phyloP scores from a whole-genome alignment of 2,888 invertebrate genomes.

The Lochmaea capreae region DNA sequence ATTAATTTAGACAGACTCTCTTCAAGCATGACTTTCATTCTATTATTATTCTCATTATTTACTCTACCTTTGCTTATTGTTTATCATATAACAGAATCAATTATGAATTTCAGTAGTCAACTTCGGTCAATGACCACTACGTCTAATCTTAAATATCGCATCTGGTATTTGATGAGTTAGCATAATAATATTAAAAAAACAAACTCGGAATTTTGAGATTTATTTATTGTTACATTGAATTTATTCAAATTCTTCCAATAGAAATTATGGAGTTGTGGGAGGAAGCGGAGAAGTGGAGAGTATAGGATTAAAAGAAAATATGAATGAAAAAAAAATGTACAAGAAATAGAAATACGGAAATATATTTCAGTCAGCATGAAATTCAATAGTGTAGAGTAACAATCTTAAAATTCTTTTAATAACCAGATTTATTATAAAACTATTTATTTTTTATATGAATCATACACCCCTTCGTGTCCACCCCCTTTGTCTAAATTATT shows the following conservation, averaged over 20 bases:
- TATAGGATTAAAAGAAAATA: too few species aligned
- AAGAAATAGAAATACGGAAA: too few species aligned
- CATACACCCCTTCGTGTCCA: too few species aligned
- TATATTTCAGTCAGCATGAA: too few species aligned
- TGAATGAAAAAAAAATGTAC: too few species aligned
- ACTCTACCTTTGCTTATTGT: neutral
- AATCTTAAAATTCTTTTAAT: too few species aligned
- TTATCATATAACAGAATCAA: slow-evolving; percentile 7
- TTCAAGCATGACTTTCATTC: neutral
- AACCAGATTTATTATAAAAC: too few species aligned
- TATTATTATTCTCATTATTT: neutral
- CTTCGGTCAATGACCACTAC: slow-evolving; percentile 3
- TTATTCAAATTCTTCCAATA: too few species aligned
- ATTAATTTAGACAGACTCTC: neutral
- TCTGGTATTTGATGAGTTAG: slow-evolving; percentile 2
- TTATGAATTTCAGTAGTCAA: slow-evolving; percentile 10
- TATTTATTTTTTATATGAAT: too few species aligned
- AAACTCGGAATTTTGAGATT: neutral
- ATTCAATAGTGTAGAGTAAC: too few species aligned
- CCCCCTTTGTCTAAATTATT: too few species aligned
- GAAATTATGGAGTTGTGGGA: neutral
- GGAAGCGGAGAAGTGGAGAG: neutral
- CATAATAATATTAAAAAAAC: slow-evolving; percentile 3
- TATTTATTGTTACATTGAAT: neutral
- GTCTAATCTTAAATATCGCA: neutral